phyloP scores from a whole-genome alignment of 64 coral and sea anemone genomes.

The Stylophora pistillata region DNA sequence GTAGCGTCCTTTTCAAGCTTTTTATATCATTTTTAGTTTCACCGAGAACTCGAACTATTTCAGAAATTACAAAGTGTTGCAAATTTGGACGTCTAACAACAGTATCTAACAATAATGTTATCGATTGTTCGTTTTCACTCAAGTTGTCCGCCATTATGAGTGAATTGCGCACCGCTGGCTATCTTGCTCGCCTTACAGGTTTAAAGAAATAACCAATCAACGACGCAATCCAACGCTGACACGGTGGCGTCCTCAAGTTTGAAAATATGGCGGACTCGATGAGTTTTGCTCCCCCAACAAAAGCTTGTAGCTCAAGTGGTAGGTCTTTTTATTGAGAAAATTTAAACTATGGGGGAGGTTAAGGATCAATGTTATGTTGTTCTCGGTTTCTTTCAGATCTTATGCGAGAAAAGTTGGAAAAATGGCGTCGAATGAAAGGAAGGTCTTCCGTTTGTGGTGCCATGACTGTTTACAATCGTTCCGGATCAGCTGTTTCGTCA shows the following conservation, averaged over 20 bases:
- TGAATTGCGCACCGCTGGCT: background rate
- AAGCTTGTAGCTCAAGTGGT: constrained; percentile 20
- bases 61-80: background rate
- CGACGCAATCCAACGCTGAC: background rate
- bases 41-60: background rate
- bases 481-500: constrained; percentile 28
- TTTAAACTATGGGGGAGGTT: background rate
- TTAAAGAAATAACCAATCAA: background rate
- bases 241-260: constrained; percentile 16
- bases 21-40: background rate
- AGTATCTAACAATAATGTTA: background rate
- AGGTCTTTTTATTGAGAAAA: background rate
- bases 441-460: background rate
- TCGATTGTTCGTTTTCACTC: background rate
- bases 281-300: background rate
- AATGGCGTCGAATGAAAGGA: constrained; percentile 51
- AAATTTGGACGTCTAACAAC: constrained; percentile 14
- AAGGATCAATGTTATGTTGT: background rate
- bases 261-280: constrained; percentile 59
- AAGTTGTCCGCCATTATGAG: background rate
- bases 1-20: constrained; percentile 11
- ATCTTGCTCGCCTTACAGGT: background rate
- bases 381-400: background rate
- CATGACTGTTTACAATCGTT: background rate
- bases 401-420: constrained; percentile 49